These are phyloP conservation scores for Chaitophorus viminalis DNA, from an alignment of 2,888 invertebrate species.

Conservation along the genomic window DNA sequence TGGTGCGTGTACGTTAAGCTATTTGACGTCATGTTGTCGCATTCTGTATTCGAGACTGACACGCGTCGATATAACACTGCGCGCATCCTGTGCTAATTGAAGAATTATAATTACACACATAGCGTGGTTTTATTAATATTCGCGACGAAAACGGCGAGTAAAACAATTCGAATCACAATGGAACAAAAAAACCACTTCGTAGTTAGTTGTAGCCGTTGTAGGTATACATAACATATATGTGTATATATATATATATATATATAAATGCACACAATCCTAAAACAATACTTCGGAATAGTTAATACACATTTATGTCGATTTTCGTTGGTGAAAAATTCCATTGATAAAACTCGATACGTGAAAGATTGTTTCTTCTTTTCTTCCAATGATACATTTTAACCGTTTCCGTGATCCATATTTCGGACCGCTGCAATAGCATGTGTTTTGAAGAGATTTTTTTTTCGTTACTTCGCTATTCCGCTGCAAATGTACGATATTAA, in stretches of 20 bases:
- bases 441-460: neutral
- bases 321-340: neutral
- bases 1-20: constrained; percentile 1
- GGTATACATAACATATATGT: too few species aligned
- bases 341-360: neutral
- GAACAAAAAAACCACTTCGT: too few species aligned
- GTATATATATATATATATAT: too few species aligned
- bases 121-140: neutral
- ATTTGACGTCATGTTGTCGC: neutral
- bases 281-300: neutral
- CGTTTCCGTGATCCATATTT: too few species aligned
- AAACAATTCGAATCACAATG: neutral
- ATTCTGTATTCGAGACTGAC: neutral
- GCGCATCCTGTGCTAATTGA: constrained; percentile 2
- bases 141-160: neutral
- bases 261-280: neutral
- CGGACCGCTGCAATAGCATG: neutral
- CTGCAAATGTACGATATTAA: too few species aligned
- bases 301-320: neutral
- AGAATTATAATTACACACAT: neutral
- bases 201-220: too few species aligned
- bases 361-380: neutral
- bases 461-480: neutral
- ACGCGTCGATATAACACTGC: neutral
- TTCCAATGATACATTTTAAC: neutral